phyloP scores from a whole-genome alignment of 2,113 vertebrate genomes.

The Eonycteris spelaea region DNA sequence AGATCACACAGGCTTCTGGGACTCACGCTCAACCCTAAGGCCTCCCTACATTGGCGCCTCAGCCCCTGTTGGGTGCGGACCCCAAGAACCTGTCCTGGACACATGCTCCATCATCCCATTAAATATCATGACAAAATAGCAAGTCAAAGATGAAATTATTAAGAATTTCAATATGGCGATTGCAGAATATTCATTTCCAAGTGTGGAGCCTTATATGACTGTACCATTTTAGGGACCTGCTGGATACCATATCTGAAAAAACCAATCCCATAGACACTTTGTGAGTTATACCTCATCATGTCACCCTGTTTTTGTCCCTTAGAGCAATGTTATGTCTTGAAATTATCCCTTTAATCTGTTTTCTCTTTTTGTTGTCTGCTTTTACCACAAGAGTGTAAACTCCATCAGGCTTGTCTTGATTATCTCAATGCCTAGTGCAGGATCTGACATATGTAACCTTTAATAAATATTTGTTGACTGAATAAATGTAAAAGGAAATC shows the following conservation, averaged over 20 bases:
- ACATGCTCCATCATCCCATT: background rate
- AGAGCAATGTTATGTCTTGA: background rate
- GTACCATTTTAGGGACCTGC: background rate
- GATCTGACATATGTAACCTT: background rate
- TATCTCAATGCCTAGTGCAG: background rate
- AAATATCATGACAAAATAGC: background rate
- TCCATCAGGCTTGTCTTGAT: background rate
- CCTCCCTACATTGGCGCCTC: background rate
- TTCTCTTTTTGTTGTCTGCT: background rate
- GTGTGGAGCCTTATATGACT: background rate
- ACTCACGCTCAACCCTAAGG: fast-evolving
- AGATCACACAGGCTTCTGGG: background rate
- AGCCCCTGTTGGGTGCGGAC: background rate
- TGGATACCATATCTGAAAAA: background rate
- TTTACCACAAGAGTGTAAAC: background rate
- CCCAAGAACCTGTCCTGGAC: background rate
- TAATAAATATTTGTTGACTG: conserved; percentile 9
- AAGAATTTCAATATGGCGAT: background rate
- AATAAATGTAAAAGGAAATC: background rate
- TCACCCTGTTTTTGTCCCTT: background rate
- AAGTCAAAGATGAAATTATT: background rate
- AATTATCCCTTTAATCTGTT: background rate
- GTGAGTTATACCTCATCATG: background rate
- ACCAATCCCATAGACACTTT: background rate
- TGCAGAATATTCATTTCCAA: background rate